Conservation (phyloP, 2,113 vertebrate genomes). For the Bolborhynchus lineola region DNA sequence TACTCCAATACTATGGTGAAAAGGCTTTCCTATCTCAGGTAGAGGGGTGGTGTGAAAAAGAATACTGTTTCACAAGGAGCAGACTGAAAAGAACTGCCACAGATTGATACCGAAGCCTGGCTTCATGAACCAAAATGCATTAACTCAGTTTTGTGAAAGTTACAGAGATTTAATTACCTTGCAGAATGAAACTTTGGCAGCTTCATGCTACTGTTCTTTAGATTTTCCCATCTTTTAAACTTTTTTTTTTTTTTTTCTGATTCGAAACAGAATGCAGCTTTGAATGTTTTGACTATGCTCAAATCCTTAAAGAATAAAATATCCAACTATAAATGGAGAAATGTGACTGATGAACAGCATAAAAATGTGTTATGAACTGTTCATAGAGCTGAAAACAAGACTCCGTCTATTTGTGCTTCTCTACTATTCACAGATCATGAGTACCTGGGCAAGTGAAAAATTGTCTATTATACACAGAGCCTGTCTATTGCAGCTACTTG, state of each 20-base stretch:
- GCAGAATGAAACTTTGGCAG: background rate
- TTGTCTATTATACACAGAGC: background rate
- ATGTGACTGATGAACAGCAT: background rate
- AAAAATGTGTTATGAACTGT: background rate
- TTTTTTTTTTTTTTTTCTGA: background rate
- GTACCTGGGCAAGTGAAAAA: background rate
- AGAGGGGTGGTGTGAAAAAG: background rate
- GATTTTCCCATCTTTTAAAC: background rate
- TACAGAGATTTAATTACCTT: background rate
- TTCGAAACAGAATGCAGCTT: background rate
- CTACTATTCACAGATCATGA: background rate
- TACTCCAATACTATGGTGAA: background rate
- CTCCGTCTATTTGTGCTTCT: background rate
- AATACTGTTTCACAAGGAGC: background rate
- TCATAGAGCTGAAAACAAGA: background rate
- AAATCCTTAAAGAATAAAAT: background rate
- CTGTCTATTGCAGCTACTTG: background rate
- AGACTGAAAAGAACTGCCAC: background rate
- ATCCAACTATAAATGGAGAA: background rate
- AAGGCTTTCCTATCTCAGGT: background rate
- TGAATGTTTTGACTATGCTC: background rate
- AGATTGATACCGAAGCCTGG: background rate
- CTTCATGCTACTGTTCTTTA: background rate
- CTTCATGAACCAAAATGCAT: background rate
- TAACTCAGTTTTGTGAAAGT: background rate